Evolutionary conservation across 2,113 vertebrate species (phyloP), one percentile per base, ranked within the genome.

Genomic region (Puma concolor): DNA sequence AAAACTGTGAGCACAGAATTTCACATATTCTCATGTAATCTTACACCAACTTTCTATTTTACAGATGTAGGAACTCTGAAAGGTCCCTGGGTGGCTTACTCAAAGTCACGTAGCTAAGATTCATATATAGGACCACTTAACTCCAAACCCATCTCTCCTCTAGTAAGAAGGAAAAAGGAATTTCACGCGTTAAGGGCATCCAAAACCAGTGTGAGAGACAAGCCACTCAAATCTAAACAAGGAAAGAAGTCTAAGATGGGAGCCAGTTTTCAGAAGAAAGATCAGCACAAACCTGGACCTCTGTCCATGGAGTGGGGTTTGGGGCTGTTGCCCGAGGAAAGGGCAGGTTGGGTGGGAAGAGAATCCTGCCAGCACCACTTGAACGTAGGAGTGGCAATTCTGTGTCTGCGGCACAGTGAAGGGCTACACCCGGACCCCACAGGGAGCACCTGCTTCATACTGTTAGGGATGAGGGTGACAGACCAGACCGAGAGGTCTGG

Each of bases 101-200:
- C 23, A 36, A 48, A 23, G n/a, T 86, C 36, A 38, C 52, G n/a
- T 21, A 36, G 2, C 63, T 63, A 38, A 13, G 11, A 52, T 69
- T 84, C 74, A 16, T 11, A 17, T 10, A 41, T 29, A 14, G 29
- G 52, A 69, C 89, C 25, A 15, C 50, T 41, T 87, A 38, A 83
- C n/a, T 67, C 76, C 41, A 94, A 77, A 85, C 36, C 64, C 29
- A 52, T 48, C 44, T 83, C 91, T 71, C 71, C 91, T 71, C 71
- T 52, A 14, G 25, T 76, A 12, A 41, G 77, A 95, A 80, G 17
- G 33, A 33, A 84, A 67, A 76, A 66, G 9, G 50, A 77, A 54
- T 41, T 90, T 82, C 25, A 25, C 16, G 52, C 57, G 86, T 67
- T 38, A 27, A 72, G 36, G 50, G 31, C 38, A n/a, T 38, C 83